Conservation (phyloP, 2,888 invertebrate species). For the Drosophila pegasa region DNA sequence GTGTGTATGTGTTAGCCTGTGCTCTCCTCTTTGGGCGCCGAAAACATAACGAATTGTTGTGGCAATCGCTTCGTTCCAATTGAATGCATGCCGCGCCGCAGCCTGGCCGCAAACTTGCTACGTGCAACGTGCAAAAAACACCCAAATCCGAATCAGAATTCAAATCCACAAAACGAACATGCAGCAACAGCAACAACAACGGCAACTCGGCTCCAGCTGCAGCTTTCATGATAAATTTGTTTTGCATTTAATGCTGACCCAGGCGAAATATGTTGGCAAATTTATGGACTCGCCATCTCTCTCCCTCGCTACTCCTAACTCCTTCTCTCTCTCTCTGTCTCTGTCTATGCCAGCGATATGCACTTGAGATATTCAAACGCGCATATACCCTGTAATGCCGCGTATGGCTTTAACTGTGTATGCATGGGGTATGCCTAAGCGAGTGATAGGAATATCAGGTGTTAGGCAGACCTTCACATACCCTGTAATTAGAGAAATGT, state of each 20-base stretch:
- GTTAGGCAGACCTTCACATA: neutral
- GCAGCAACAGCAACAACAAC: neutral
- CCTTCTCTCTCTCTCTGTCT: neutral
- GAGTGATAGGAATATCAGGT: too few relatives aligned
- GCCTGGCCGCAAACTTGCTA: slow-evolving; percentile 40
- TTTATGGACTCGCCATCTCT: slow-evolving; percentile 49
- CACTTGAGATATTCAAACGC: slow-evolving; percentile 44
- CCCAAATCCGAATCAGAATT: slow-evolving; percentile 43
- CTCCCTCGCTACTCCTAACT: neutral
- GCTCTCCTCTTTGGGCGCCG: slow-evolving; percentile 54
- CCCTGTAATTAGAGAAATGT: too few relatives aligned
- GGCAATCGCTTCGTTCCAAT: slow-evolving; percentile 84
- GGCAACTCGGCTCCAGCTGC: slow-evolving; percentile 21
- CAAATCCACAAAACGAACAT: slow-evolving; percentile 35
- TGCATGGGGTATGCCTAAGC: too few relatives aligned
- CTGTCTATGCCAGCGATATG: slow-evolving; percentile 17
- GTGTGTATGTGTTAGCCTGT: slow-evolving; percentile 34
- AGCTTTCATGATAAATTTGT: slow-evolving; percentile 64
- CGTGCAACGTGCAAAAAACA: slow-evolving; percentile 36
- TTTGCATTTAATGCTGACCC: slow-evolving; percentile 66
- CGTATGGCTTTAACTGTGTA: neutral
- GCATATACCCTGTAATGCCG: slow-evolving; percentile 17
- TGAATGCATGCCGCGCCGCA: slow-evolving; percentile 78
- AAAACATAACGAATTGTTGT: slow-evolving; percentile 81
- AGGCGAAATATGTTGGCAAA: slow-evolving; percentile 60